Evolutionary conservation across 2,797 vertebrate genomes (phyloP).

Genomic region (Acanthiza pusilla): DNA sequence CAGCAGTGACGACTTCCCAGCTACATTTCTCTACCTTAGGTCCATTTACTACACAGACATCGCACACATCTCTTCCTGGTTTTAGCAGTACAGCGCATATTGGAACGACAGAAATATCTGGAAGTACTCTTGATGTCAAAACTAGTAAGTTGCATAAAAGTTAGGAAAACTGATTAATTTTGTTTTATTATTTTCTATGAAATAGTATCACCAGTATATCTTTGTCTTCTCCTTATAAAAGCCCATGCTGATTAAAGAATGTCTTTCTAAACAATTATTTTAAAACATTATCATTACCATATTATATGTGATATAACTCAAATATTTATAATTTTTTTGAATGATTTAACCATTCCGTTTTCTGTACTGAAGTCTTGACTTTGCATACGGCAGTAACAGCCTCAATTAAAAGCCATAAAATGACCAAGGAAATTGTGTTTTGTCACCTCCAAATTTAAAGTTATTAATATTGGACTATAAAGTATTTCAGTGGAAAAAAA

Average conservation of each 20-base stretch:
- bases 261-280: too few species aligned
- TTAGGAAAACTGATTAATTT: accelerated
- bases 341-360: too few species aligned
- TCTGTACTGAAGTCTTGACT: neutral
- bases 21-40: accelerated
- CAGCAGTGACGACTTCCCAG: accelerated
- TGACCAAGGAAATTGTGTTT: neutral
- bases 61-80: neutral
- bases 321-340: too few species aligned
- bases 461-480: neutral
- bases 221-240: too few species aligned
- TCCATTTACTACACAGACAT: accelerated
- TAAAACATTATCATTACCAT: too few species aligned
- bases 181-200: accelerated
- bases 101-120: accelerated
- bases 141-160: neutral
- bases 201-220: accelerated
- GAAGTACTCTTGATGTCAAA: accelerated
- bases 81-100: accelerated
- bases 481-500: neutral
- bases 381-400: too few species aligned
- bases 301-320: too few species aligned
- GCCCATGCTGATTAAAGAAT: accelerated
- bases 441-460: neutral
- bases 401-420: too few species aligned